These are phyloP conservation scores for Stomorhina lunata DNA, from an alignment of 2,888 invertebrate species.

Conservation along the genomic window DNA sequence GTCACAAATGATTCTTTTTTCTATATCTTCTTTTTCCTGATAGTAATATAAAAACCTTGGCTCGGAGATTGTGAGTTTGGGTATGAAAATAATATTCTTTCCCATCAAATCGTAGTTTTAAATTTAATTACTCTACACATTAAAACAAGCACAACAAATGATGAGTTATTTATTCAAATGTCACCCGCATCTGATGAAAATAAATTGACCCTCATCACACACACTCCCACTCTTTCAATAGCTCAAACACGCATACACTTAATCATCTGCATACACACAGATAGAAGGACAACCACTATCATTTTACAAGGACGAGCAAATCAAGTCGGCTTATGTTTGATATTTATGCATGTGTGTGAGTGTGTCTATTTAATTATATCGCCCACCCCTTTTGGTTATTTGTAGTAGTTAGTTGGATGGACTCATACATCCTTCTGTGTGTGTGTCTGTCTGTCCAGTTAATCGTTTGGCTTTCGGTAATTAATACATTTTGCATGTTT, in stretches of 20 bases:
- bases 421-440: not conserved
- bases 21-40: too few species aligned
- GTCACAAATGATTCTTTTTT: too few species aligned
- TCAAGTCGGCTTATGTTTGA: slow-evolving; percentile 5
- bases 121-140: slow-evolving; percentile 51
- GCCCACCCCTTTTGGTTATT: slow-evolving; percentile 1
- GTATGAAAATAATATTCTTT: too few species aligned
- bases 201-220: slow-evolving; percentile 63
- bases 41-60: too few species aligned
- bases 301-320: slow-evolving; percentile 23
- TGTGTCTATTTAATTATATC: slow-evolving; percentile 40
- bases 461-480: slow-evolving; percentile 69
- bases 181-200: slow-evolving; percentile 62
- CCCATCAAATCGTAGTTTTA: not conserved
- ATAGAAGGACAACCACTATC: not conserved
- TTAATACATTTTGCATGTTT: slow-evolving; percentile 74
- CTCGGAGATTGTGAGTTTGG: too few species aligned
- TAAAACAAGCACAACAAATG: not conserved
- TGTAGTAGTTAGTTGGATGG: not conserved
- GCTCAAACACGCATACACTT: slow-evolving; percentile 31
- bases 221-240: slow-evolving; percentile 34
- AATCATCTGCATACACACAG: not conserved
- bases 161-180: slow-evolving; percentile 52
- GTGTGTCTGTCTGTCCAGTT: slow-evolving; percentile 53
- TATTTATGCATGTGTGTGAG: slow-evolving; percentile 7